Percentiles rank a stretch among this genome's conserved stretches.
Conservation (phyloP, 2,888 invertebrate species). For the Eremobia ochroleuca region DNA sequence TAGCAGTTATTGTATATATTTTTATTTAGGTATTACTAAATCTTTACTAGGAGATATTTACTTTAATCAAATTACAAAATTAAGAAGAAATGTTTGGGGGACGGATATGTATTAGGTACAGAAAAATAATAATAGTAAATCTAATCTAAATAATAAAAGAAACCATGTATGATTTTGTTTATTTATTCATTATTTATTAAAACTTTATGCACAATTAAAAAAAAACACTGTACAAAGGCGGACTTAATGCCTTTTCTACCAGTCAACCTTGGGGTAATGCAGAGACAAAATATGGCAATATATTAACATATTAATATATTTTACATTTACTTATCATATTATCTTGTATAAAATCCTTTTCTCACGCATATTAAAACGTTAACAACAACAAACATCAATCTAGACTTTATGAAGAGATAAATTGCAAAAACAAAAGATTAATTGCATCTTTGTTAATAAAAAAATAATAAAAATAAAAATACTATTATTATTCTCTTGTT, state of each 20-base stretch:
- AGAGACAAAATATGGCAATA: too few relatives aligned
- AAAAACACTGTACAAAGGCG: too few relatives aligned
- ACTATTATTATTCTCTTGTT: not conserved
- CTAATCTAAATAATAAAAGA: too few relatives aligned
- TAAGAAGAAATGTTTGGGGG: not conserved
- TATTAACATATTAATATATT: too few relatives aligned
- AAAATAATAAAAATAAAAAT: too few relatives aligned
- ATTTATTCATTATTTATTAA: too few relatives aligned
- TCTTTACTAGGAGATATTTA: not conserved
- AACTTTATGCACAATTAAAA: too few relatives aligned
- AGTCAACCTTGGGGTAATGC: too few relatives aligned
- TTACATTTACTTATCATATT: not conserved
- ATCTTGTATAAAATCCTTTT: too few relatives aligned
- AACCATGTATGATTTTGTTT: too few relatives aligned
- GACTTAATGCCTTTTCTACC: too few relatives aligned
- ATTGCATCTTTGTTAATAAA: not conserved
- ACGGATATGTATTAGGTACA: not conserved
- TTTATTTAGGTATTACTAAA: not conserved
- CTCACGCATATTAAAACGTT: not conserved
- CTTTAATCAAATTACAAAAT: not conserved
- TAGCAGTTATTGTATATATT: not conserved
- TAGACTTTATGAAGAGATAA: not conserved
- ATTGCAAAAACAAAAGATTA: not conserved
- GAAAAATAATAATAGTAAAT: too few relatives aligned
- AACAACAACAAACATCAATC: not conserved